Evolutionary conservation across 2,888 invertebrate genomes (phyloP).

Genomic region (Dusona sp.): DNA sequence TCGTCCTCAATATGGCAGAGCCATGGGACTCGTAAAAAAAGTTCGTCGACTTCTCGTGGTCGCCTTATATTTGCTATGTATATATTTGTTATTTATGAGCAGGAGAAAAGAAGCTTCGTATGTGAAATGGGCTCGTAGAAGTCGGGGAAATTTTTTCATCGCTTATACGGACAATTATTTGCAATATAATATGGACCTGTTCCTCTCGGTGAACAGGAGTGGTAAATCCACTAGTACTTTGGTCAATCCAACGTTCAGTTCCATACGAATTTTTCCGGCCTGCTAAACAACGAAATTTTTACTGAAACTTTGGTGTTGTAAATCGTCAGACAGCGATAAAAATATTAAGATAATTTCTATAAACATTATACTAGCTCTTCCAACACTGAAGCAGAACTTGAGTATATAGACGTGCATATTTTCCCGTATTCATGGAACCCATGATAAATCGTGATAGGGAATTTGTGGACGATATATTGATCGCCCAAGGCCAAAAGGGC

Average conservation of each 20-base stretch:
- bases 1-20: constrained; percentile 30
- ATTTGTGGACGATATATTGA: constrained; percentile 5
- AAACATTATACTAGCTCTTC: not conserved
- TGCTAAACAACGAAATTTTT: not conserved
- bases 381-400: not conserved
- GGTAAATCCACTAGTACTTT: not conserved
- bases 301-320: not conserved
- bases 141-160: not conserved
- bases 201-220: not conserved
- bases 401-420: not conserved
- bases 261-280: not conserved
- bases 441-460: constrained; percentile 2
- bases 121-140: not conserved
- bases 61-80: constrained; percentile 24
- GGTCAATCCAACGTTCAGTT: not conserved
- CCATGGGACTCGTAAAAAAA: constrained; percentile 62
- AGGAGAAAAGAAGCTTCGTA: not conserved
- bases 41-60: constrained; percentile 63
- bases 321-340: not conserved
- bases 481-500: constrained; percentile 24
- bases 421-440: not conserved
- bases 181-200: not conserved
- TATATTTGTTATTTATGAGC: constrained; percentile 9
- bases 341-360: not conserved
- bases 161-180: not conserved